These are phyloP conservation scores for Aplocera efformata DNA, from an alignment of 2,888 invertebrate species.

Conservation along the genomic window DNA sequence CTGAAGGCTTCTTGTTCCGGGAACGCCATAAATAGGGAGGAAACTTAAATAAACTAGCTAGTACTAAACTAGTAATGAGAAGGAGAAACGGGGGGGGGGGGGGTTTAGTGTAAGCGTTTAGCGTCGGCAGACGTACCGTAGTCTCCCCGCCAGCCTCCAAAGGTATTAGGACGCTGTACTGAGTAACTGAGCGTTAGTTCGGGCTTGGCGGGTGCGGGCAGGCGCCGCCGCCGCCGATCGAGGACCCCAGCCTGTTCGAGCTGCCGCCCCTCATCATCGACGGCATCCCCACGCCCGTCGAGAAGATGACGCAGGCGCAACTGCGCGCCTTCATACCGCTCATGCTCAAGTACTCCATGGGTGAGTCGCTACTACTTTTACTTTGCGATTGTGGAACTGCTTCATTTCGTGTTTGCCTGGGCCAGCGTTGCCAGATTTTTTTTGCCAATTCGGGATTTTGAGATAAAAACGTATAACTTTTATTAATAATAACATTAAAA, in stretches of 20 bases:
- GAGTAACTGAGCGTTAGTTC: slow-evolving; percentile 82
- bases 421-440: no score
- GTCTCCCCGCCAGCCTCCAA: no score
- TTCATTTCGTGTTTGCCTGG: no score
- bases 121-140: not conserved
- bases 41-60: no score
- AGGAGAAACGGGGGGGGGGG: no score
- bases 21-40: no score
- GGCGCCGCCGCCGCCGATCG: slow-evolving; percentile 82
- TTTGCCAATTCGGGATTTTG: no score
- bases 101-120: no score
- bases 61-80: no score
- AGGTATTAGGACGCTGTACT: slow-evolving; percentile 2
- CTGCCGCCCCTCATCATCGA: slow-evolving; percentile 97
- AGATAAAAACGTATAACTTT: no score
- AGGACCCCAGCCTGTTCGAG: slow-evolving; percentile 96
- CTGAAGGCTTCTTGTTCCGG: no score
- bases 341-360: slow-evolving; percentile 98
- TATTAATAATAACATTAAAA: no score
- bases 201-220: slow-evolving; percentile 70
- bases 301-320: slow-evolving; percentile 99
- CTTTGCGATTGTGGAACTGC: not conserved
- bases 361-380: slow-evolving; percentile 51
- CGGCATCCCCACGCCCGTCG: slow-evolving; percentile 98
- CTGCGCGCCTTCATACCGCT: slow-evolving; percentile 97